A percentile compares a stretch with the other conserved stretches of the same genome.
Conservation (phyloP, 2,113 vertebrate species). For the Potamarius usumacintae region DNA sequence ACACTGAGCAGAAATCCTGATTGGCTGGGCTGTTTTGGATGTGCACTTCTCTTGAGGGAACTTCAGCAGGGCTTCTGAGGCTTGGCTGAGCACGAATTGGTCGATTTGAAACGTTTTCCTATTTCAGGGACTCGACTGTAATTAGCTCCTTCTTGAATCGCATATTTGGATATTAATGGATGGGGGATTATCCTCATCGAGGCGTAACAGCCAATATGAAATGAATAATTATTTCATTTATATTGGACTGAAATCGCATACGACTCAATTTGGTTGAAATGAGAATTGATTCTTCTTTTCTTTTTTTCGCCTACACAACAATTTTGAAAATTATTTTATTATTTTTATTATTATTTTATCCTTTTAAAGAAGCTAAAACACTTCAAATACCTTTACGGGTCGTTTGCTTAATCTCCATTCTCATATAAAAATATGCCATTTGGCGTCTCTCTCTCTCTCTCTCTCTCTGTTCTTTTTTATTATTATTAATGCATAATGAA, state of each 20-base stretch:
- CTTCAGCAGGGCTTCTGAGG: slow-evolving; percentile 43
- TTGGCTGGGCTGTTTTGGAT: slow-evolving; percentile 32
- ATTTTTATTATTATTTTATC: slow-evolving; percentile 4
- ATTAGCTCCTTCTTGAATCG: slow-evolving; percentile 66
- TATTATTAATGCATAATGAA: slow-evolving; percentile 62
- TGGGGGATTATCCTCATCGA: slow-evolving; percentile 66
- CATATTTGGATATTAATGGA: slow-evolving; percentile 74
- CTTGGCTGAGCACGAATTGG: slow-evolving; percentile 64
- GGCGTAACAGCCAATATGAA: slow-evolving; percentile 64
- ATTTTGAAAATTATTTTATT: background rate
- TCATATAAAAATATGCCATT: slow-evolving; percentile 57
- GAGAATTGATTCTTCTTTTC: slow-evolving; percentile 51
- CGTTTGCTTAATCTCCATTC: slow-evolving; percentile 58
- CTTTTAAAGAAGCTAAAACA: slow-evolving; percentile 41
- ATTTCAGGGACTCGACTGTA: slow-evolving; percentile 66
- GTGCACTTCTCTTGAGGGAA: slow-evolving; percentile 19
- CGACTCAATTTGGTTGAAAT: slow-evolving; percentile 55
- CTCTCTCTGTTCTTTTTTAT: background rate
- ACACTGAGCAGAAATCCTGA: slow-evolving; percentile 48
- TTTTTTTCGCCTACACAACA: background rate
- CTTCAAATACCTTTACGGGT: slow-evolving; percentile 60
- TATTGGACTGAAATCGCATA: slow-evolving; percentile 56
- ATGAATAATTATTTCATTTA: slow-evolving; percentile 67
- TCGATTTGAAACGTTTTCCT: slow-evolving; percentile 70
- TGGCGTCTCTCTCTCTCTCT: background rate